phyloP scores from a whole-genome alignment of 2,797 vertebrate species.

The Neopelma chrysocephalum region DNA sequence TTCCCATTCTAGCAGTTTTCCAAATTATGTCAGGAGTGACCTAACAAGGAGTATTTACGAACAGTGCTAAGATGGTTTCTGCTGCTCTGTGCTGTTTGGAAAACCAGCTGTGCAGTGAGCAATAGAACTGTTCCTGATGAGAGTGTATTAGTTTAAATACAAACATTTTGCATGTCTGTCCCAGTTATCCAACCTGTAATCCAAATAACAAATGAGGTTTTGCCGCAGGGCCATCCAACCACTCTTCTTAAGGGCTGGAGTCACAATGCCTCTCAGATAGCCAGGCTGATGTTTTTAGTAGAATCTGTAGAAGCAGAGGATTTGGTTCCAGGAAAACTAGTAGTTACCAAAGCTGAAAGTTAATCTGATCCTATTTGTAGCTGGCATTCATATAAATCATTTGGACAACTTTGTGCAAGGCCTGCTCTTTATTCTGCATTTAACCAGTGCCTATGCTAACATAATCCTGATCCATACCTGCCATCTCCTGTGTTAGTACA shows the following conservation, averaged over 20 bases:
- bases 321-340: neutral
- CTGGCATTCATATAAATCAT: neutral
- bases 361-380: neutral
- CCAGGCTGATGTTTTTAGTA: neutral
- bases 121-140: neutral
- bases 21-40: neutral
- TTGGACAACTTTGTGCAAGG: neutral
- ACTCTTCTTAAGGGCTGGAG: neutral
- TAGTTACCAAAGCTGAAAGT: neutral
- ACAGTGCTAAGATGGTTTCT: neutral
- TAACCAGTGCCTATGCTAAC: neutral
- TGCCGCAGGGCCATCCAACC: neutral
- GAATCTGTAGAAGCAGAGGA: neutral
- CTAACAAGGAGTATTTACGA: neutral
- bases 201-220: neutral
- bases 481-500: neutral
- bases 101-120: neutral
- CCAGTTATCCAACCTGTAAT: neutral
- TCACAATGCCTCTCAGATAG: rapidly evolving
- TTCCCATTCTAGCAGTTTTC: neutral
- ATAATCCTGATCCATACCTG: neutral
- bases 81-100: neutral
- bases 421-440: neutral
- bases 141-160: neutral
- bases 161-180: neutral